Evolutionary conservation across 2,797 vertebrate genomes (phyloP), one percentile per base, ranked within the genome.

Genomic region (Geotrypetes seraphini): DNA sequence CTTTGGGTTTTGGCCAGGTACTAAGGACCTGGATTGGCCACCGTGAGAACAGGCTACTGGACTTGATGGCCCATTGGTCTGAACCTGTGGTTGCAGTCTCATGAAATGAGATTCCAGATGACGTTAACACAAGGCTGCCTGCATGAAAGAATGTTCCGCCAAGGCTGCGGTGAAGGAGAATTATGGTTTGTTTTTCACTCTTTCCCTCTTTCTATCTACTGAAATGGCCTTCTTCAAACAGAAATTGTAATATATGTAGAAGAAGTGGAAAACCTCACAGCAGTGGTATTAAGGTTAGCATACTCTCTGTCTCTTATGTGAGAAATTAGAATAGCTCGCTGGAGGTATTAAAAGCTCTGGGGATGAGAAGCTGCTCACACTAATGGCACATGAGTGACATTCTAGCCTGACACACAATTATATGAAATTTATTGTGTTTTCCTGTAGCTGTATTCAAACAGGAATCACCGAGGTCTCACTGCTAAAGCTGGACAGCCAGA

Each of bases 351-450:
- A n/a, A n/a, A 47, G 45, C 17, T 52, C 43, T 28, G 6, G 5
- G 36, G 13, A 14, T 38, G 11, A 6, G 29, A 22, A 28, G 13
- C 33, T 21, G 19, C 12, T 39, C 16, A 5, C 10, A 22, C 24
- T 26, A 33, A 39, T 11, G 28, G 17, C 5, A 47, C 34, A 43
- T n/a, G 22, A 22, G 35, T 33, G 17, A 37, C 46, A 19, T 48
- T 31, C 28, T 29, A 42, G 33, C n/a, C 27, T 0, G 0, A 24
- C 51, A 44, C 20, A 45, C n/a, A 0, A 3, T 45, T 51, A 37
- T 47, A 49, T 39, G 39, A 16, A 49, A 60, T 64, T 57, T 56
- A 67, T 46, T 45, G 31, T 35, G 56, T 55, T 48, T n/a, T n/a
- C n/a, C n/a, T n/a, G n/a, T 36, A 42, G n/a, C n/a, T n/a, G n/a